phyloP scores from a whole-genome alignment of 2,113 vertebrate species.

The Lepidothrix coronata region DNA sequence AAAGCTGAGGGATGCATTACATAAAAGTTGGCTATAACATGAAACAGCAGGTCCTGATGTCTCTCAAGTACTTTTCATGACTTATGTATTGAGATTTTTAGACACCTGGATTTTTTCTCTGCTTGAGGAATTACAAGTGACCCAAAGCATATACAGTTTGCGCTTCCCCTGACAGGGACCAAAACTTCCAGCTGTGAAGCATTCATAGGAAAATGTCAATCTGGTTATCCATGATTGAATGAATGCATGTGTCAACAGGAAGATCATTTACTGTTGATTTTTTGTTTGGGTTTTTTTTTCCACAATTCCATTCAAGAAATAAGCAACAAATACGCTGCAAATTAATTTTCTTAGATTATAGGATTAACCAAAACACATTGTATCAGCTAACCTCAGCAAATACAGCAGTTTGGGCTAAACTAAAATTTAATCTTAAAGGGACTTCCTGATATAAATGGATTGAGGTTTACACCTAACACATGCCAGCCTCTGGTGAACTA shows the following conservation, averaged over 20 bases:
- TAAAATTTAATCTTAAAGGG: not conserved
- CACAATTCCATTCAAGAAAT: not conserved
- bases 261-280: not conserved
- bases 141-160: not conserved
- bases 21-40: not conserved
- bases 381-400: not conserved
- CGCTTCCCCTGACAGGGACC: not conserved
- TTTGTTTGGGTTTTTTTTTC: fast-evolving
- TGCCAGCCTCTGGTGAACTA: not conserved
- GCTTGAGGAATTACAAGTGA: not conserved
- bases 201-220: not conserved
- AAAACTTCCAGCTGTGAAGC: not conserved
- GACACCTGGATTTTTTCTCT: not conserved
- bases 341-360: not conserved
- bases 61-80: not conserved
- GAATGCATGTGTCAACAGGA: not conserved
- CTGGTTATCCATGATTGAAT: not conserved
- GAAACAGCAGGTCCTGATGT: not conserved
- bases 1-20: not conserved
- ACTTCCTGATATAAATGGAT: not conserved
- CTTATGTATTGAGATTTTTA: not conserved
- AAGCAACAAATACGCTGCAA: not conserved
- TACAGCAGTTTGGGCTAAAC: not conserved
- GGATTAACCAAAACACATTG: not conserved
- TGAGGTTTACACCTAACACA: not conserved